Base-by-base conservation (phyloP, 2,888 invertebrate genomes). In the Eilema depressum region DNA sequence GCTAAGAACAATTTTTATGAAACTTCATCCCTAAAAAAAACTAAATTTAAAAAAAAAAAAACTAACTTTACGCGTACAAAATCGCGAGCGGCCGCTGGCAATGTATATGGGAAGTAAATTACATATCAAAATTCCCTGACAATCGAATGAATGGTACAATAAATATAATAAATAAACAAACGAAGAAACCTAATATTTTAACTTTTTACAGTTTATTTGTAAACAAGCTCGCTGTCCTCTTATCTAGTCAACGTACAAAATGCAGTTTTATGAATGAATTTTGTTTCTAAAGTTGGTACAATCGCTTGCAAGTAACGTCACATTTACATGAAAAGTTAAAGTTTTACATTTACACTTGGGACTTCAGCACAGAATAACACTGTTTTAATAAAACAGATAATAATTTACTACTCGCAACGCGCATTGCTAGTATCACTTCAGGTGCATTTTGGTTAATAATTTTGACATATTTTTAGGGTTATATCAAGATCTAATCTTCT, bases 221-320 rank as follows among this genome's bases (percentile, higher is more conserved):
- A 47, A 47, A 63, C 63, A 11, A 25, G 41, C 41, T 14, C 17
- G 5, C 26, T 28, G 20, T 10, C 2, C 61, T 30, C 20, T 60
- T 60, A 67, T 17, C 25, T 28, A 20, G 8, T 41, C 61, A 66
- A 60, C n/a, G 66, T 65, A 70, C 72, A 33, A 61, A 68, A 33
- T 68, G 64, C 33, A 71, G 47, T 61, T 47, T 59, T 12, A 41
- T 59, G 68, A 73, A 80, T 75, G 67, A 81, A 74, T 82, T 77
- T 82, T 75, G 72, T 80, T 82, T 77, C 74, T 79, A 82, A 82
- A 82, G 73, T 80, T 77, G 77, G 74, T 77, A 82, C 83, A 76
- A 82, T 82, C 75, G 69, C 75, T 82, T 82, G 83, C 79, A 69
- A 73, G 23, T 69, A 61, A 71, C 74, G 74, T 80, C 70, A 71